These are phyloP conservation scores for Dipodomys merriami DNA, from an alignment of 2,113 vertebrate genomes.

Conservation along the genomic window DNA sequence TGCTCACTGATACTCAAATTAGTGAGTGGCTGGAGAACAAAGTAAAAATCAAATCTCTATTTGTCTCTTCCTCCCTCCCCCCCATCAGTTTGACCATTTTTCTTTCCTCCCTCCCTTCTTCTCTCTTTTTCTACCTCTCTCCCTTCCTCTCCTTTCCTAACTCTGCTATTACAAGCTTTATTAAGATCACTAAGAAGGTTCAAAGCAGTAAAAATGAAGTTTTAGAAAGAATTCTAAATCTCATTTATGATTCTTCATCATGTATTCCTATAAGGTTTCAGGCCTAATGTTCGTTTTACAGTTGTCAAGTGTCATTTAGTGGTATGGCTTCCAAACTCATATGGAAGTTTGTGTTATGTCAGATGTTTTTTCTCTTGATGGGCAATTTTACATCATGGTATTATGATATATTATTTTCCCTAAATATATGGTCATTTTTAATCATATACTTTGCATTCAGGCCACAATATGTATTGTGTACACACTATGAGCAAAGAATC, in stretches of 20 bases:
- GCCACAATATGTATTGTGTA: neutral
- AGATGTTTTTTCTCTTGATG: neutral
- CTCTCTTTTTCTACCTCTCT: neutral
- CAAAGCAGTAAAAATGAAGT: neutral
- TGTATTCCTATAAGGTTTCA: slow-evolving; percentile 21
- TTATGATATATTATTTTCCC: neutral
- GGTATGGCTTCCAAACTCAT: slow-evolving; percentile 10
- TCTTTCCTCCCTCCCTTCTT: neutral
- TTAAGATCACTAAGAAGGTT: slow-evolving; percentile 12
- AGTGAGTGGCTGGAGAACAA: neutral
- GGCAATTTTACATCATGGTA: slow-evolving; percentile 4
- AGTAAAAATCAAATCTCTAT: slow-evolving; percentile 1
- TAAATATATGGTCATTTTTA: slow-evolving; percentile 14
- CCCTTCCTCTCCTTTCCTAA: neutral
- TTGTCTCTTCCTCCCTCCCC: neutral
- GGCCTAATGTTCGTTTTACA: neutral
- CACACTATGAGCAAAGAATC: neutral
- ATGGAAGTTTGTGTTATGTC: neutral
- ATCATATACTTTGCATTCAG: neutral
- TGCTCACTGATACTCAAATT: slow-evolving; percentile 41
- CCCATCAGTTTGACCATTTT: neutral
- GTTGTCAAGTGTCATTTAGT: neutral
- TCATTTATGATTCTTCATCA: neutral
- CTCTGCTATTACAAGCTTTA: neutral
- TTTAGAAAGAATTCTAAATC: slow-evolving; percentile 32